Evolutionary conservation across 2,888 invertebrate species (phyloP).

Genomic region (Lithophane socia): DNA sequence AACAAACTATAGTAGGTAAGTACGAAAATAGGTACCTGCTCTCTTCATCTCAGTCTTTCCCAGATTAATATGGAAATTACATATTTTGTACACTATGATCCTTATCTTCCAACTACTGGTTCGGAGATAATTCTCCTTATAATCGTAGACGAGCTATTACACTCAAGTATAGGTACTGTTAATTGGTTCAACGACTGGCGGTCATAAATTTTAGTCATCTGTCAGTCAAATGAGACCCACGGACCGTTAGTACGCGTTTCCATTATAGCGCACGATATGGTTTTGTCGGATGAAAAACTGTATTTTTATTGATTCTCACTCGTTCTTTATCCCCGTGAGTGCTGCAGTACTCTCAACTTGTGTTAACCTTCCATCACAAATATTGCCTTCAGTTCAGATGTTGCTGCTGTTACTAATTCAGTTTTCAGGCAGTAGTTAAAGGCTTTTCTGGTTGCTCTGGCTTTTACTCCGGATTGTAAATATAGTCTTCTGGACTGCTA

Average conservation of each 20-base stretch:
- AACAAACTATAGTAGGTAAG: slow-evolving; percentile 12
- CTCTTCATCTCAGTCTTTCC: slow-evolving; percentile 31
- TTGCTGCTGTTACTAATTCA: background rate
- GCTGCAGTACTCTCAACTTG: background rate
- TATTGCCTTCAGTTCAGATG: background rate
- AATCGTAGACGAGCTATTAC: slow-evolving; percentile 64
- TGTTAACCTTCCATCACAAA: background rate
- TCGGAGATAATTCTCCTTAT: slow-evolving; percentile 51
- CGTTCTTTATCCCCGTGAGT: background rate
- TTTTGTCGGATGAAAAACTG: background rate
- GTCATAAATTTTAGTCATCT: slow-evolving; percentile 84
- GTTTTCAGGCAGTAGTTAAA: background rate
- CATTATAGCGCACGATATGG: slow-evolving; percentile 58
- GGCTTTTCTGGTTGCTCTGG: background rate
- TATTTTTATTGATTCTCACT: background rate
- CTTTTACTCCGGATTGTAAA: background rate
- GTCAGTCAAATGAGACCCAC: slow-evolving; percentile 80
- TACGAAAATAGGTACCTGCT: background rate
- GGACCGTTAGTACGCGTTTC: slow-evolving; percentile 78
- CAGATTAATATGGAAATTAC: slow-evolving; percentile 64
- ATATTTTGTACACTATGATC: slow-evolving; percentile 53
- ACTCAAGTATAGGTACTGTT: slow-evolving; percentile 72
- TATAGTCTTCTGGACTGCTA: too few species aligned
- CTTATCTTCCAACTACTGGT: slow-evolving; percentile 62
- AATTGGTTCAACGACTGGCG: slow-evolving; percentile 76